Base-by-base conservation (phyloP, 1,140 invertebrate genomes). In the Drosophila insularis region DNA sequence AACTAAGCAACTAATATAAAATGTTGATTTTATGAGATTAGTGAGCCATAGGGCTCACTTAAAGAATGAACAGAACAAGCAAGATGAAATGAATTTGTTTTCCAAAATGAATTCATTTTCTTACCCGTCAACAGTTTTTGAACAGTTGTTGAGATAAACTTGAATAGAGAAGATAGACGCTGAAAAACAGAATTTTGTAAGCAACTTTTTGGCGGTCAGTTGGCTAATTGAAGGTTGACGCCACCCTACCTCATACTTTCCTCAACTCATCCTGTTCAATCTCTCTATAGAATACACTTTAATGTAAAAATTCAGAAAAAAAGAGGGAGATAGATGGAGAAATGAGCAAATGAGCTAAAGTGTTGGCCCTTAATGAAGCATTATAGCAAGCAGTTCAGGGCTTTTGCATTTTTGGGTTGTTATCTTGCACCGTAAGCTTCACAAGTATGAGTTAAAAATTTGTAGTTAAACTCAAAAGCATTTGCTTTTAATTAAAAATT, bases 401-500 rank as follows among this genome's bases (percentile, higher is more conserved):
- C 32, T 37, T 50, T 50, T 50, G 43, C 43, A 21, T 50, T 50
- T 50, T 50, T 11, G 32, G 32, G 14, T 17, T 46, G 43, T 14
- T 78, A 59, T 32, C 77, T 46, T 14, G 11, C 17, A 46, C 14
- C 43, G 14, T 46, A 46, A 21, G 43, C 43, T 19, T 17, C 43
- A 10, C 7, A 46, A 50, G 43, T 21, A 50, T 50, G 43, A 50
- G 43, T 50, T n/a, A 10, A 50, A 50, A 50, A 50, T 21, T 50
- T 50, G 43, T 50, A 50, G 43, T 50, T 19, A 50, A 50, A 50
- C 17, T 50, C 17, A 21, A 50, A 50, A 50, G 78, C 82, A 86
- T 86, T 86, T 86, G 82, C 79, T 86, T 82, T 86, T 86, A 86
- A 86, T 86, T 86, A 87, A 86, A 86, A 86, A 86, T 79, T 86